A percentile compares a stretch with the other conserved stretches of the same genome.
Evolutionary conservation across 2,888 invertebrate species (phyloP).

Genomic region (Steinernema carpocapsae): DNA sequence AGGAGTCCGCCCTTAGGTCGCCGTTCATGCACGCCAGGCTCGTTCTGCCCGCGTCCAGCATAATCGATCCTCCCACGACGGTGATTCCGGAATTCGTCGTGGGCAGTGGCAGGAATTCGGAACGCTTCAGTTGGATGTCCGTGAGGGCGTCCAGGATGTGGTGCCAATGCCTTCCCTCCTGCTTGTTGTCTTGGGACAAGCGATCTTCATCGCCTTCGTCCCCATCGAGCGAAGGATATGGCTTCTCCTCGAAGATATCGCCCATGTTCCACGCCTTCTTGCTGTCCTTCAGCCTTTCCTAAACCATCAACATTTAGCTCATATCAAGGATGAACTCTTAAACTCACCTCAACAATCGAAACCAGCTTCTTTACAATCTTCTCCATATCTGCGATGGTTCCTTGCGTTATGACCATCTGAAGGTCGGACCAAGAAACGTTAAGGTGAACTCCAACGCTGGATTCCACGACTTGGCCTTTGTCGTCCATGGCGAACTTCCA

Average conservation of each 20-base stretch:
- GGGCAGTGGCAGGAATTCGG: slow-evolving; percentile 46
- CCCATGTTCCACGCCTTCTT: slow-evolving; percentile 47
- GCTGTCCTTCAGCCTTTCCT: slow-evolving; percentile 62
- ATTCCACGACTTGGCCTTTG: slow-evolving; percentile 44
- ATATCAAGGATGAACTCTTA: background rate
- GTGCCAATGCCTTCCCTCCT: slow-evolving; percentile 44
- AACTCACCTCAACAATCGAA: slow-evolving; percentile 85
- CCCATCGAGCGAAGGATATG: background rate
- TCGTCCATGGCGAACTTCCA: slow-evolving; percentile 43
- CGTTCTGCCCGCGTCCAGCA: slow-evolving; percentile 55
- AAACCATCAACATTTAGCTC: slow-evolving; percentile 22
- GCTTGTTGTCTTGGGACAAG: background rate
- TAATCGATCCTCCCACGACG: slow-evolving; percentile 56
- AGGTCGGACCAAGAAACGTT: slow-evolving; percentile 85
- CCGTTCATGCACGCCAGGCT: slow-evolving; percentile 65
- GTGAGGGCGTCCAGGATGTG: slow-evolving; percentile 44
- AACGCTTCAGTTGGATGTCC: slow-evolving; percentile 44
- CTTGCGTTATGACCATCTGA: slow-evolving; percentile 93
- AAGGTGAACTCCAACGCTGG: slow-evolving; percentile 50
- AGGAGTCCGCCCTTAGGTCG: slow-evolving; percentile 63
- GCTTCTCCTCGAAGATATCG: slow-evolving; percentile 9
- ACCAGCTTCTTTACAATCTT: slow-evolving; percentile 96
- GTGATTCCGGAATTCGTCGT: slow-evolving; percentile 44
- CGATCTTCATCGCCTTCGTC: background rate
- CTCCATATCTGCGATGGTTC: slow-evolving; percentile 91